A percentile compares a stretch with the other conserved stretches of the same genome.
Conservation (phyloP, 2,888 invertebrate genomes). For the Mactromeris polynyma region DNA sequence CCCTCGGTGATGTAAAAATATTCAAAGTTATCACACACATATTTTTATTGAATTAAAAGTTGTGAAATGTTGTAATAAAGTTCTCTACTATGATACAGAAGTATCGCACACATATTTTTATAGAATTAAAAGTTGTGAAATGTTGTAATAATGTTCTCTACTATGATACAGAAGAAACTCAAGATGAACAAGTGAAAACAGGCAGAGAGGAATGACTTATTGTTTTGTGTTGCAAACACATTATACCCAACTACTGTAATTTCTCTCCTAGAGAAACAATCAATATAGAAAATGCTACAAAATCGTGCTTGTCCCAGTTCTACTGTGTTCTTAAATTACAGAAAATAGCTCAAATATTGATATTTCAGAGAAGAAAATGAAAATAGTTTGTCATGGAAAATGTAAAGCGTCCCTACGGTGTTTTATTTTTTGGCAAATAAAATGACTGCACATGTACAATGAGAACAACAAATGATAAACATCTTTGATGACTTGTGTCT, state of each 20-base stretch:
- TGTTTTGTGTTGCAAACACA: conserved; percentile 33
- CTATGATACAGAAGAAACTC: too few relatives aligned
- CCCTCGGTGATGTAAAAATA: too few relatives aligned
- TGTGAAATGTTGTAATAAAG: background rate
- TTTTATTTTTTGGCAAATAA: conserved; percentile 30
- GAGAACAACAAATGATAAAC: conserved; percentile 3
- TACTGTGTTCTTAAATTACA: conserved; percentile 68
- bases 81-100: background rate
- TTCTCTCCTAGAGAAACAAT: conserved; percentile 31
- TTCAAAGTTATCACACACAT: background rate
- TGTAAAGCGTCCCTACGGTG: conserved; percentile 52
- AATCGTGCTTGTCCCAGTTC: conserved; percentile 44
- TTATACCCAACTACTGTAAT: conserved; percentile 33
- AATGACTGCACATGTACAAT: conserved; percentile 15
- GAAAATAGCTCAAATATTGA: conserved; percentile 72
- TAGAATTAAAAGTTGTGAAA: too few relatives aligned
- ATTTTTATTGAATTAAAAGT: background rate
- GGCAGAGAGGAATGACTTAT: conserved; percentile 45
- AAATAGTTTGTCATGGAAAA: conserved; percentile 71
- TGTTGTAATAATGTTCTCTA: too few relatives aligned
- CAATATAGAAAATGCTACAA: conserved; percentile 50
- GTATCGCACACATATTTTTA: too few relatives aligned
- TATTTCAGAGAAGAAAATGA: conserved; percentile 68
- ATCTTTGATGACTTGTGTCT: background rate
- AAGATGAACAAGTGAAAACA: too few relatives aligned